Conservation (phyloP, 2,797 vertebrate species). For the Phylloscopus collybita region DNA sequence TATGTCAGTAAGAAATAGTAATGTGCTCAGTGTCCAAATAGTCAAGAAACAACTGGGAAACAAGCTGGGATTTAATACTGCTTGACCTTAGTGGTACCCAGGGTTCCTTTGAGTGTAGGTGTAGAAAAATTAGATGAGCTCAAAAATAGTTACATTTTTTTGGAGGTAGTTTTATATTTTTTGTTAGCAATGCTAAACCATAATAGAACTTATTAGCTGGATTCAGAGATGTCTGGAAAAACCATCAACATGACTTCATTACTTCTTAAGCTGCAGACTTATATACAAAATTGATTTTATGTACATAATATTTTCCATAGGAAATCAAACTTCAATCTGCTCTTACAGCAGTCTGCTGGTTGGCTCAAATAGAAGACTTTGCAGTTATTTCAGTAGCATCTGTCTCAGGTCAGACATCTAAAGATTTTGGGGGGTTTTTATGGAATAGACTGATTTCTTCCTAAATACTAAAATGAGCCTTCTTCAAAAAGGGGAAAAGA, state of each 20-base stretch:
- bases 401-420: background rate
- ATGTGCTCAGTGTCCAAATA: background rate
- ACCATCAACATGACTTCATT: background rate
- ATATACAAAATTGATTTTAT: slow-evolving; percentile 3
- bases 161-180: background rate
- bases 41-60: background rate
- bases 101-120: background rate
- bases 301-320: background rate
- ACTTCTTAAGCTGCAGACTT: background rate
- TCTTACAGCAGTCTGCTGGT: background rate
- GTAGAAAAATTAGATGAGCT: background rate
- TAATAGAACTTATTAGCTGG: background rate
- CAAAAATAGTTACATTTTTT: background rate
- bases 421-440: background rate
- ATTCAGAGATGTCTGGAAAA: background rate
- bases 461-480: background rate
- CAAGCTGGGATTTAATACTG: background rate
- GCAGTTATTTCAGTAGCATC: background rate
- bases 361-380: background rate
- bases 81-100: background rate
- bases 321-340: background rate
- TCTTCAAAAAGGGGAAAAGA: background rate
- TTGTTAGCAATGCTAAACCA: background rate
- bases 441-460: background rate
- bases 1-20: background rate